A percentile compares a stretch with the other conserved stretches of the same genome.
These are phyloP conservation scores for Chaenocephalus aceratus DNA, from an alignment of 2,113 vertebrate genomes.

Conservation along the genomic window DNA sequence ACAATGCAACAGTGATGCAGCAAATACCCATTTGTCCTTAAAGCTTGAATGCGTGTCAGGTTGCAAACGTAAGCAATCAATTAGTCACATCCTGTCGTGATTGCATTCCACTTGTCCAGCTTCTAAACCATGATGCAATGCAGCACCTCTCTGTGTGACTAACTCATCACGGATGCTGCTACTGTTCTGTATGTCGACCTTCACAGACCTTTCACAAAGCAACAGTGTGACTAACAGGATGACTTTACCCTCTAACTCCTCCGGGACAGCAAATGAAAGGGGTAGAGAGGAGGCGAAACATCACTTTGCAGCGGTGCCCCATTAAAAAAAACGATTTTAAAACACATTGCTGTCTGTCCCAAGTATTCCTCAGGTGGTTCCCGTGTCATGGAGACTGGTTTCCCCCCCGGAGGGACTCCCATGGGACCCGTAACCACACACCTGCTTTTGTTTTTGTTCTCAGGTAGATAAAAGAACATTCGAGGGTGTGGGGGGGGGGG, in stretches of 20 bases:
- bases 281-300: conserved; percentile 4
- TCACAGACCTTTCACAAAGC: conserved; percentile 16
- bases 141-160: not conserved
- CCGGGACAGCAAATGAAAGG: conserved; percentile 12
- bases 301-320: conserved; percentile 15
- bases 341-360: not conserved
- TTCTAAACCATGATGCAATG: not conserved
- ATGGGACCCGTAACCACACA: conserved; percentile 77
- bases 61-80: not conserved
- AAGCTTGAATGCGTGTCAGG: not conserved
- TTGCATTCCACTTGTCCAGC: not conserved
- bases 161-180: conserved; percentile 36
- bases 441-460: conserved; percentile 76
- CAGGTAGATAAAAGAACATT: conserved; percentile 70
- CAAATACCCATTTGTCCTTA: not conserved
- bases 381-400: conserved; percentile 67
- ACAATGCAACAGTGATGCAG: not conserved
- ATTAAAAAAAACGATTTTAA: conserved; percentile 48
- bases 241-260: conserved; percentile 6
- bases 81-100: not conserved
- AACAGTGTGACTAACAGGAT: conserved; percentile 28
- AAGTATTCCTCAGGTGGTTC: conserved; percentile 61
- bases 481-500: conserved; percentile 41
- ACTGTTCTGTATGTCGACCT: conserved; percentile 5
- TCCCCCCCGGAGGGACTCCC: conserved; percentile 50